Conservation (phyloP, 2,888 invertebrate genomes). For the Chouioia cunea region DNA sequence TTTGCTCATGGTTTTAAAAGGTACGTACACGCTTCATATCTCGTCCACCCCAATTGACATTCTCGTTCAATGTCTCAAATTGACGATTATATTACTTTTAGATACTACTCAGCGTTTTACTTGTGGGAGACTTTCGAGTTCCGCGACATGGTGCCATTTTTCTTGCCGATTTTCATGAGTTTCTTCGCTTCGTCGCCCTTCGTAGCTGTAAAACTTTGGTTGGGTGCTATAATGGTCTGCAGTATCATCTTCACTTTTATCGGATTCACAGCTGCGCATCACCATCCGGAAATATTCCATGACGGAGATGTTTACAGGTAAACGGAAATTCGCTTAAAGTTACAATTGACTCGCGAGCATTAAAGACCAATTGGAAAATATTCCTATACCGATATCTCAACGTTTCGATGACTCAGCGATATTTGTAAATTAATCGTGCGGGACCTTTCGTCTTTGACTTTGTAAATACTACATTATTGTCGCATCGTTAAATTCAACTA, state of each 20-base stretch:
- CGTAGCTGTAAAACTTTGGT: constrained; percentile 70
- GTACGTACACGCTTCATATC: constrained; percentile 56
- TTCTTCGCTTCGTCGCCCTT: constrained; percentile 60
- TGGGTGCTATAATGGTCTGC: constrained; percentile 70
- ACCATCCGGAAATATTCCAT: constrained; percentile 83
- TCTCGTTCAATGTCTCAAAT: background rate
- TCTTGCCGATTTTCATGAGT: constrained; percentile 69
- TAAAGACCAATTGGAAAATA: too few species aligned
- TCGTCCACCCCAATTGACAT: background rate
- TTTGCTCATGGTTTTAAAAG: constrained; percentile 66
- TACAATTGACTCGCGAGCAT: too few species aligned
- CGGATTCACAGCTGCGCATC: constrained; percentile 82
- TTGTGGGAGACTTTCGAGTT: constrained; percentile 52
- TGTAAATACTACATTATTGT: background rate
- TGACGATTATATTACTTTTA: constrained; percentile 33
- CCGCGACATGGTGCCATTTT: constrained; percentile 61
- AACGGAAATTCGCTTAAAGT: background rate
- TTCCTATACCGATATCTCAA: too few species aligned
- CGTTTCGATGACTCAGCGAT: too few species aligned
- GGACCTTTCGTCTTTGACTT: background rate
- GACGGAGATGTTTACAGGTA: constrained; percentile 81
- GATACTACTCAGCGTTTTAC: constrained; percentile 54
- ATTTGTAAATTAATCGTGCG: too few species aligned
- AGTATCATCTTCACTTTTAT: constrained; percentile 76
- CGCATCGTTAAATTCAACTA: background rate